phyloP scores from a whole-genome alignment of 2,797 vertebrate genomes.

The Manis crassicaudata region DNA sequence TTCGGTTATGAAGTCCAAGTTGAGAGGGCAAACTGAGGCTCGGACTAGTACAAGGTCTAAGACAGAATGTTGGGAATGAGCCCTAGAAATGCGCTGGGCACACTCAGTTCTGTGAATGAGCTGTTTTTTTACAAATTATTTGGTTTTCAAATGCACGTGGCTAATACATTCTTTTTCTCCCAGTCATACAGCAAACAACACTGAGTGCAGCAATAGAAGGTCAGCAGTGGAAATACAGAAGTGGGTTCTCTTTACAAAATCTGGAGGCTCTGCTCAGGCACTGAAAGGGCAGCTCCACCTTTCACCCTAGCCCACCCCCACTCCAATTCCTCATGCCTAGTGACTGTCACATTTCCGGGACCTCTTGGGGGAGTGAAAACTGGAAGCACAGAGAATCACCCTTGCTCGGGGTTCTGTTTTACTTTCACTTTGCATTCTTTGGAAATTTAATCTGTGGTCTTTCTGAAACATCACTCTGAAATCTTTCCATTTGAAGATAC shows the following conservation, averaged over 20 bases:
- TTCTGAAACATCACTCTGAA: background rate
- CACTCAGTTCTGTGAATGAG: background rate
- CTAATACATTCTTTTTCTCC: background rate
- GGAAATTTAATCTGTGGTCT: conserved; percentile 50
- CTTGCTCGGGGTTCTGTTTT: background rate
- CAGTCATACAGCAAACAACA: background rate
- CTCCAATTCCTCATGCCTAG: background rate
- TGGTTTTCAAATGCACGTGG: background rate
- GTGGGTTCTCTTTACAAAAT: background rate
- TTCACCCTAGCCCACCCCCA: background rate
- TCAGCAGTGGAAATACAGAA: background rate
- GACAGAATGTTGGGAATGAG: background rate
- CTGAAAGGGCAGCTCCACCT: background rate
- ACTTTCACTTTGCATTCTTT: conserved; percentile 73
- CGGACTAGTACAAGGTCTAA: background rate
- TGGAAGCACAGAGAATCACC: background rate
- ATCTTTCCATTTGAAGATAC: conserved; percentile 38
- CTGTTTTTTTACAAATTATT: background rate
- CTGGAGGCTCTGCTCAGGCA: background rate
- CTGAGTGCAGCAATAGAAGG: background rate
- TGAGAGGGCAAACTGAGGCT: background rate
- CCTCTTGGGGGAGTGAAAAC: background rate
- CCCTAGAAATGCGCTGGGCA: background rate
- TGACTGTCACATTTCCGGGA: background rate
- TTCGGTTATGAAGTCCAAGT: background rate